Conservation (phyloP, 2,113 vertebrate species). For the Sinocyclocheilus anshuiensis region DNA sequence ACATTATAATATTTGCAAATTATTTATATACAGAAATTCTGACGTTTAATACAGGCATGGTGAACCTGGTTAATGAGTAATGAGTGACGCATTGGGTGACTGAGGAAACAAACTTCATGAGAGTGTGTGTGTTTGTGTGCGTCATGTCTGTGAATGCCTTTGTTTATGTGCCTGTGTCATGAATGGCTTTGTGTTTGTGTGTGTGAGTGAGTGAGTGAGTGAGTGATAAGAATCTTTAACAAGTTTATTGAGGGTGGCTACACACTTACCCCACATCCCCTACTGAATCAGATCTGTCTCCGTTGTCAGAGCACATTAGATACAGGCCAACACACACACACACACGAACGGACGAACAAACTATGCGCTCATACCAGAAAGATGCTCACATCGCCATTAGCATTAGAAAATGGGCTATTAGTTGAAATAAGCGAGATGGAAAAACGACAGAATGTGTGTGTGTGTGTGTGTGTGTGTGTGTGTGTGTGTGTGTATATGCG, state of each 20-base stretch:
- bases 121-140: background rate
- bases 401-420: slow-evolving; percentile 99
- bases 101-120: slow-evolving; percentile 34
- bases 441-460: slow-evolving; percentile 26
- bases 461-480: background rate
- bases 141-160: slow-evolving; percentile 1
- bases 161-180: slow-evolving; percentile 23
- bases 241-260: slow-evolving; percentile 91
- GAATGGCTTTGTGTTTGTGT: slow-evolving; percentile 6
- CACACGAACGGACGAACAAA: slow-evolving; percentile 27
- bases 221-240: slow-evolving; percentile 96
- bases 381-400: slow-evolving; percentile 79
- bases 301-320: slow-evolving; percentile 99
- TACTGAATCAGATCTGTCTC: slow-evolving; percentile 96
- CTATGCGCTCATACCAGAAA: slow-evolving; percentile 34
- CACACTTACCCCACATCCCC: slow-evolving; percentile 95
- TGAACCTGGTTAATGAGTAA: slow-evolving; percentile 26
- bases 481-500: background rate
- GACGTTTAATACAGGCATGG: background rate
- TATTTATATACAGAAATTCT: slow-evolving; percentile 13
- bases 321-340: slow-evolving; percentile 77
- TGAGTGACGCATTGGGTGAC: slow-evolving; percentile 27
- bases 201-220: slow-evolving; percentile 68
- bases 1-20: slow-evolving; percentile 12
- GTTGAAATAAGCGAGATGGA: slow-evolving; percentile 88